phyloP scores from a whole-genome alignment of 2,113 vertebrate genomes.

The Myiozetetes cayanensis region DNA sequence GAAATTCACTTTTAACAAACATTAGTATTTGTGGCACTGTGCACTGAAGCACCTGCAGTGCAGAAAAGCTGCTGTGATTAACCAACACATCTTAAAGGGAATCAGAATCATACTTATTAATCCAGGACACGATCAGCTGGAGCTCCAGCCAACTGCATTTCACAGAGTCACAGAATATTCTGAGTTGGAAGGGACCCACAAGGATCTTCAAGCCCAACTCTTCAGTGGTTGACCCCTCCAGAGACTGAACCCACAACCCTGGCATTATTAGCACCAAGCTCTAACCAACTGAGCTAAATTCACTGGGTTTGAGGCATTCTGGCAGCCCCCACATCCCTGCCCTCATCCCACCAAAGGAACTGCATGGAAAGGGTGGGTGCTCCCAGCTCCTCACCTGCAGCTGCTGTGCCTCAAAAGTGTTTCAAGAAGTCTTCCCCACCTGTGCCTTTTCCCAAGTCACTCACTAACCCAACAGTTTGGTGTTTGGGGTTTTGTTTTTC shows the following conservation, averaged over 20 bases:
- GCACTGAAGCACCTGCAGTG: neutral
- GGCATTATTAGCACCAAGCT: neutral
- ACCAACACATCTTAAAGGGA: neutral
- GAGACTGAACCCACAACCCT: neutral
- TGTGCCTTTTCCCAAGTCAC: neutral
- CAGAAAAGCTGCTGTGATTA: neutral
- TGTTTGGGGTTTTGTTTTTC: neutral
- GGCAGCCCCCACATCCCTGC: neutral
- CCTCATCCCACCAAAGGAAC: neutral
- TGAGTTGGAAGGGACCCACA: neutral
- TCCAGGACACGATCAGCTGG: neutral
- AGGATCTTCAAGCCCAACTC: neutral
- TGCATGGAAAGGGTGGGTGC: neutral
- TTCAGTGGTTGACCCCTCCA: neutral
- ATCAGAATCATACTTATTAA: neutral
- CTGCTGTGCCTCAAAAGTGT: neutral
- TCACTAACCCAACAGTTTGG: neutral
- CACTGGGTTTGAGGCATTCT: neutral
- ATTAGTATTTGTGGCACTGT: neutral
- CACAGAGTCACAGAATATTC: neutral
- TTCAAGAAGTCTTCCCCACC: neutral
- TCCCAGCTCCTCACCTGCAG: neutral
- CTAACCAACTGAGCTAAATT: neutral
- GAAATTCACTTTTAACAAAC: neutral
- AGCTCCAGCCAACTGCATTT: neutral